phyloP scores from a whole-genome alignment of 1,140 invertebrate species.

The Archegozetes longisetosus region DNA sequence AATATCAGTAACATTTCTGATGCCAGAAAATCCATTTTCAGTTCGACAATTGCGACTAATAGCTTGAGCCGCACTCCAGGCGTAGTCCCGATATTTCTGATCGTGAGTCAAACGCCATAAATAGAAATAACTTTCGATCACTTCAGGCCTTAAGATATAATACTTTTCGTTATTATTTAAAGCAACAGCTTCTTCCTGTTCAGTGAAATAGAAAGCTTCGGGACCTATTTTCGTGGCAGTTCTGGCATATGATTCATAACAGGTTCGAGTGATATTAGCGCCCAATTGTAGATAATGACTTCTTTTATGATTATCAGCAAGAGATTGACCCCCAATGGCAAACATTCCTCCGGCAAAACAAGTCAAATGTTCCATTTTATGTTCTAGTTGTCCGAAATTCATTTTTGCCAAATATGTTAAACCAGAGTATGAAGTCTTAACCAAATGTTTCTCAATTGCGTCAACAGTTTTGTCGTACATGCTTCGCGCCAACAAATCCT shows the following conservation, averaged over 20 bases:
- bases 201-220: conserved; percentile 74
- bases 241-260: conserved; percentile 87
- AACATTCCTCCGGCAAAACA: conserved; percentile 94
- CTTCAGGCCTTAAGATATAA: conserved; percentile 90
- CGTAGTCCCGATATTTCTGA: conserved; percentile 91
- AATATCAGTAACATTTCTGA: conserved; percentile 78
- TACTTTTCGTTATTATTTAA: conserved; percentile 86
- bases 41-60: conserved; percentile 83
- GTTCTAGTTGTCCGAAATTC: conserved; percentile 77
- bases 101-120: conserved; percentile 92
- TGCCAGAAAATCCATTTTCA: conserved; percentile 68
- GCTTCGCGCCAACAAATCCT: conserved; percentile 60
- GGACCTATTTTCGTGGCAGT: conserved; percentile 73
- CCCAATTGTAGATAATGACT: conserved; percentile 70
- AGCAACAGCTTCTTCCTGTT: conserved; percentile 71
- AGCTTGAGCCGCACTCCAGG: conserved; percentile 87
- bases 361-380: conserved; percentile 96
- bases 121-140: conserved; percentile 90
- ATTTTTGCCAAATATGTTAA: conserved; percentile 87
- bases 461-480: conserved; percentile 90
- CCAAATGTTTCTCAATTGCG: conserved; percentile 39
- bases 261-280: conserved; percentile 78
- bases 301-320: conserved; percentile 46
- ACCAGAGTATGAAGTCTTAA: conserved; percentile 51
- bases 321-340: conserved; percentile 64